Base-by-base conservation (phyloP, 2,797 vertebrate species). In the Thalassophryne amazonica region DNA sequence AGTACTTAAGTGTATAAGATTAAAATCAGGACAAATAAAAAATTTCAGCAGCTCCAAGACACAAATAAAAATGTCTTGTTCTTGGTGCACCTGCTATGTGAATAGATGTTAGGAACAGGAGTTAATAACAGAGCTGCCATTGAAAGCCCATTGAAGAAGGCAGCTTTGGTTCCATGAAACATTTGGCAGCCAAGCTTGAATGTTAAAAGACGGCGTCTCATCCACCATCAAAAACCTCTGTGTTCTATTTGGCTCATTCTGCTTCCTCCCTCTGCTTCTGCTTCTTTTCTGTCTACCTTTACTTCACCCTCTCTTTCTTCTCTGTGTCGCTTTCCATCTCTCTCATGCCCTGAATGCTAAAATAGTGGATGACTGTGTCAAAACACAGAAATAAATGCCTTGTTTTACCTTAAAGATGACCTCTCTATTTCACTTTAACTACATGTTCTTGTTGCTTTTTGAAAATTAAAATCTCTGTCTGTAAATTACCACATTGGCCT, bases 201-300 rank as follows among this genome's bases (percentile, higher is more conserved):
- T 76, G 64, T 51, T 69, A 62, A 86, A 67, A 86, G 76, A 73
- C 42, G 72, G 78, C 86, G 67, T 85, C 70, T 72, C 70, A 51
- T 75, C 77, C 73, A 75, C 62, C 68, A 67, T 82, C 59, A 83
- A 77, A 79, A 75, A 49, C 70, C 79, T 72, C 80, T 76, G 74
- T 88, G 80, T 87, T 84, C 78, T 82, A 68, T 81, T 83, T 88
- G 86, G 86, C 86, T 81, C 83, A 60, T 76, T 78, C 58, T 31
- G 69, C 80, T 88, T 86, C 83, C 83, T 74, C 77, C 59, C 51
- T 15, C 68, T 77, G 54, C 57, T 50, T 51, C 59, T 56, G 30
- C 24, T 33, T 21, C 29, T 15, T 38, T 50, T 48, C 63, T 62
- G 51, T 23, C 58, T 41, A 4, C 13, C 58, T 56, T 7, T 22